These are phyloP conservation scores for Nomada lathburiana DNA, from an alignment of 2,888 invertebrate species.

Conservation along the genomic window DNA sequence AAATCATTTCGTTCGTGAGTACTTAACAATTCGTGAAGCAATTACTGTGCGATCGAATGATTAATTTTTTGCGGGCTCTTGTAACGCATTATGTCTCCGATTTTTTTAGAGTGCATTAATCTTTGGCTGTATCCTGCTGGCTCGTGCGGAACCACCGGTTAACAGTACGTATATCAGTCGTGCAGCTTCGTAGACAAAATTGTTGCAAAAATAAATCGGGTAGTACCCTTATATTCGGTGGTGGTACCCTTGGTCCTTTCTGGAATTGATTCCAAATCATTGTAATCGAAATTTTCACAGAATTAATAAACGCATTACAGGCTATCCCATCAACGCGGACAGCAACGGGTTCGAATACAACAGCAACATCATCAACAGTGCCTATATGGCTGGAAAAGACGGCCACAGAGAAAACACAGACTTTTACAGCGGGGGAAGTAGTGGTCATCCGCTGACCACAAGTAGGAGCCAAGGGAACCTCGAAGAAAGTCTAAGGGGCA, in stretches of 20 bases:
- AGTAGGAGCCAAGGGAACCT: slow-evolving; percentile 49
- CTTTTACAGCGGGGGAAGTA: slow-evolving; percentile 43
- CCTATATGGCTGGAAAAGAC: slow-evolving; percentile 60
- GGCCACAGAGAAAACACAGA: slow-evolving; percentile 51
- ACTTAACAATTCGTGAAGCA: neutral
- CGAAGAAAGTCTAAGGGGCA: slow-evolving; percentile 53
- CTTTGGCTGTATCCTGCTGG: slow-evolving; percentile 64
- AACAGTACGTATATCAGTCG: slow-evolving; percentile 69
- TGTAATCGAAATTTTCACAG: no score
- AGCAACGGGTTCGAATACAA: slow-evolving; percentile 61
- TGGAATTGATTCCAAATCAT: neutral
- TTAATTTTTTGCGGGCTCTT: neutral
- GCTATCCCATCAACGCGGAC: slow-evolving; percentile 54
- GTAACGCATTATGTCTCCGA: no score
- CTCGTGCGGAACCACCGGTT: slow-evolving; percentile 68
- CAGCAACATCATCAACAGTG: slow-evolving; percentile 43
- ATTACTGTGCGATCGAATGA: neutral
- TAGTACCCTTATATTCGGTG: no score
- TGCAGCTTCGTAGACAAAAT: neutral
- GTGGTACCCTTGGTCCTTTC: neutral
- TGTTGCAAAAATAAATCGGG: neutral
- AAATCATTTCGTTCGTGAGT: slow-evolving; percentile 58
- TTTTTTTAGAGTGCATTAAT: slow-evolving; percentile 69
- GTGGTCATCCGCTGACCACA: slow-evolving; percentile 41
- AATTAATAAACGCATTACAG: slow-evolving; percentile 23